Percentiles rank a stretch among this genome's conserved stretches.
phyloP scores from a whole-genome alignment of 37 sponge, comb jelly and placozoan genomes.

The Spongilla lacustris region DNA sequence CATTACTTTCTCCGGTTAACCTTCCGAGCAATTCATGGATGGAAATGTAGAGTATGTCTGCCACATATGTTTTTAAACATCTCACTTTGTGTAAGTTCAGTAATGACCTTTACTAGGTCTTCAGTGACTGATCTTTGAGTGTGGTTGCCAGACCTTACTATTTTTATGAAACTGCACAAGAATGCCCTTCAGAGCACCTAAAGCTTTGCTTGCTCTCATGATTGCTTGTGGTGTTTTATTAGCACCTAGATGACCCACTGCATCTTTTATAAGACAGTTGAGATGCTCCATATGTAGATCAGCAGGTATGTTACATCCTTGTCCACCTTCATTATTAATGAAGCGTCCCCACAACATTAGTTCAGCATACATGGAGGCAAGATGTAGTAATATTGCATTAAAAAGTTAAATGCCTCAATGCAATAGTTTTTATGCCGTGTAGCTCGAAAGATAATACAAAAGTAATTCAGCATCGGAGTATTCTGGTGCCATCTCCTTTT shows the following conservation, averaged over 20 bases:
- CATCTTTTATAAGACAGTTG: slow-evolving; percentile 4
- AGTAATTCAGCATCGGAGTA: slow-evolving; percentile 26
- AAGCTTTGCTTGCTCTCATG: not conserved
- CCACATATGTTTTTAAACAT: too few relatives aligned
- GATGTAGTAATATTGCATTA: not conserved
- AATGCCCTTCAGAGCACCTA: too few relatives aligned
- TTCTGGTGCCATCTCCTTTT: slow-evolving; percentile 46
- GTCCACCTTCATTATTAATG: slow-evolving; percentile 22
- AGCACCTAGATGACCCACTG: slow-evolving; percentile 28
- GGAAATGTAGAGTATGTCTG: too few relatives aligned
- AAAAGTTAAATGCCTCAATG: slow-evolving; percentile 28
- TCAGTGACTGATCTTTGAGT: too few relatives aligned
- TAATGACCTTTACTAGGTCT: too few relatives aligned
- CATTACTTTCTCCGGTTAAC: too few relatives aligned
- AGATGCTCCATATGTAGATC: slow-evolving; percentile 39
- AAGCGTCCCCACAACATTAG: slow-evolving; percentile 20
- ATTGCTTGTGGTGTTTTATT: slow-evolving; percentile 19
- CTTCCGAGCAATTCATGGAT: too few relatives aligned
- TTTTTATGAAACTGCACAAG: too few relatives aligned
- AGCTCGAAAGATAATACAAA: slow-evolving; percentile 15
- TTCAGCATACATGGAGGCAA: slow-evolving; percentile 23
- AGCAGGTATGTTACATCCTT: slow-evolving; percentile 9
- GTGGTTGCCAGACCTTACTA: too few relatives aligned
- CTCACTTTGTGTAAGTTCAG: too few relatives aligned
- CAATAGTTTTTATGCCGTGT: slow-evolving; percentile 25